Conservation (phyloP, 2,797 vertebrate genomes). For the Cirrhinus mrigala region DNA sequence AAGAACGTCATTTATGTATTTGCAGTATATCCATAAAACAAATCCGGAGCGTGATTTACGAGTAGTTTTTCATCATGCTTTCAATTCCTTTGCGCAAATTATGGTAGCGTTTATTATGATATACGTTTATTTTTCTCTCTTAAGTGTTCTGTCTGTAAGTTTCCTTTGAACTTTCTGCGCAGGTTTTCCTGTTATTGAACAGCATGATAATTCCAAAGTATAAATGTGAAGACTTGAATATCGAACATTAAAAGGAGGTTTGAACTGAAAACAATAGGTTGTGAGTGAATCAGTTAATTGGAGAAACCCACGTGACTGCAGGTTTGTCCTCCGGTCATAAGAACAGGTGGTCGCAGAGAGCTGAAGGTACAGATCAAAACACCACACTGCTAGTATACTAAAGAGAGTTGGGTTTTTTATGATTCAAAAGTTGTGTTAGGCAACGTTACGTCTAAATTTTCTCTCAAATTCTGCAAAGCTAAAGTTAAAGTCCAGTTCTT, state of each 20-base stretch:
- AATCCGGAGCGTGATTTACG: not conserved
- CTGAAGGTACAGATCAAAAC: slow-evolving; percentile 1
- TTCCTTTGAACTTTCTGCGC: not conserved
- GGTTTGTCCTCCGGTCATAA: slow-evolving; percentile 39
- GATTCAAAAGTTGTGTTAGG: not conserved
- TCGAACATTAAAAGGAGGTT: not conserved
- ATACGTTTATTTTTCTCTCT: not conserved
- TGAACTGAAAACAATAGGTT: not conserved
- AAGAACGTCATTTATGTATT: not conserved
- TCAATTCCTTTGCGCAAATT: not conserved
- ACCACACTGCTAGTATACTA: not conserved
- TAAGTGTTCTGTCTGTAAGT: not conserved
- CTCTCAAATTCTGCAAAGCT: not conserved
- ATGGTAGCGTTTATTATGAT: not conserved
- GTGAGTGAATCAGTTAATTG: slow-evolving; percentile 47
- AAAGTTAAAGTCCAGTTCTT: not conserved
- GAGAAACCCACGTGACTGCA: slow-evolving; percentile 52
- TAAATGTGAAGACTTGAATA: not conserved
- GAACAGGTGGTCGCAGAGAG: slow-evolving; percentile 49
- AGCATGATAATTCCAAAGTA: not conserved
- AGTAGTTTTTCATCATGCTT: not conserved
- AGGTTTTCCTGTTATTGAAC: not conserved
- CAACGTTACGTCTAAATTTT: not conserved
- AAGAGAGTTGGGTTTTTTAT: not conserved
- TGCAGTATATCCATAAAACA: not conserved